phyloP scores from a whole-genome alignment of 2,888 invertebrate species.

The Hypsopygia costalis region DNA sequence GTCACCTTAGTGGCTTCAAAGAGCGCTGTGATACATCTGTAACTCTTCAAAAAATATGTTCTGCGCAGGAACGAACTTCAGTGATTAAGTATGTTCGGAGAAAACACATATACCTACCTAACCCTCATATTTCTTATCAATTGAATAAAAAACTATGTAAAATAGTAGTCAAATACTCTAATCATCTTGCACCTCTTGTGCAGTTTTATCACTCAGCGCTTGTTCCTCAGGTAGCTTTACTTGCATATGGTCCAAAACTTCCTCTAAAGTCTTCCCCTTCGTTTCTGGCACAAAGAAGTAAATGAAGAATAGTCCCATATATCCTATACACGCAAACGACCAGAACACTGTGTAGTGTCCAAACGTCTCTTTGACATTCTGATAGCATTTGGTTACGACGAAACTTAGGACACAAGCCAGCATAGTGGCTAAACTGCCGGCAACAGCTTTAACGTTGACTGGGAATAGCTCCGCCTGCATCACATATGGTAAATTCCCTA shows the following conservation, averaged over 20 bases:
- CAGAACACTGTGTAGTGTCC: conserved; percentile 82
- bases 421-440: conserved; percentile 80
- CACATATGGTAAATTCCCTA: conserved; percentile 82
- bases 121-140: too few species aligned
- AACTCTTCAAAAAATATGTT: too few species aligned
- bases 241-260: conserved; percentile 79
- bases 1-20: too few species aligned
- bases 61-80: too few species aligned
- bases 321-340: conserved; percentile 77
- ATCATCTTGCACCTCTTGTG: too few species aligned
- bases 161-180: too few species aligned
- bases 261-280: conserved; percentile 81
- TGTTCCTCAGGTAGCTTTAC: conserved; percentile 41
- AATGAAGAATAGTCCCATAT: conserved; percentile 79
- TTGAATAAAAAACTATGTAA: too few species aligned
- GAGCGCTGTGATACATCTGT: too few species aligned
- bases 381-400: conserved; percentile 80
- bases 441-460: conserved; percentile 81
- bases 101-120: too few species aligned
- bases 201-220: conserved; percentile 23
- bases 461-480: conserved; percentile 84
- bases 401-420: conserved; percentile 80
- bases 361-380: conserved; percentile 73
- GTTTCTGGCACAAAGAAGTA: conserved; percentile 82
- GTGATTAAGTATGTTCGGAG: too few species aligned